phyloP scores from a whole-genome alignment of 2,888 invertebrate genomes.

The Acleris literana region DNA sequence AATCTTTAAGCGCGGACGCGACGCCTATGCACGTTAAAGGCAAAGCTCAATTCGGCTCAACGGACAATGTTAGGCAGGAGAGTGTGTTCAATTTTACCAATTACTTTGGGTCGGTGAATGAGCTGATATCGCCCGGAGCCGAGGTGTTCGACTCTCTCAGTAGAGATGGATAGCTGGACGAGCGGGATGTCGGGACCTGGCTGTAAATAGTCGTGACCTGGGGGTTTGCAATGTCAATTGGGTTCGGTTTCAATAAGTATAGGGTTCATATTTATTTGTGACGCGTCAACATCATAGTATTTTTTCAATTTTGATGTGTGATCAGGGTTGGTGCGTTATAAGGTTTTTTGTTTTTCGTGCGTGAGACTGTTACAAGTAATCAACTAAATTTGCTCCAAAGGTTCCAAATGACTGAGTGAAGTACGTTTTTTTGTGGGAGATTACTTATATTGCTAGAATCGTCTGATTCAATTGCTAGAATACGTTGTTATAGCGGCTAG shows the following conservation, averaged over 20 bases:
- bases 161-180: conserved; percentile 70
- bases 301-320: background rate
- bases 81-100: conserved; percentile 85
- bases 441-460: no score
- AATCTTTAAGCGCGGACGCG: conserved; percentile 70
- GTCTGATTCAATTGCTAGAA: no score
- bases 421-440: no score
- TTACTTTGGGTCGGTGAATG: conserved; percentile 84
- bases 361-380: no score
- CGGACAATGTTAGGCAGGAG: conserved; percentile 69
- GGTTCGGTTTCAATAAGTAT: background rate
- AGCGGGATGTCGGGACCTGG: conserved; percentile 69
- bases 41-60: conserved; percentile 74
- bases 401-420: no score
- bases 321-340: no score
- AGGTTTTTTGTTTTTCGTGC: no score
- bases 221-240: conserved; percentile 20
- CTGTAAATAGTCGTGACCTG: conserved; percentile 51
- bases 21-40: conserved; percentile 72
- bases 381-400: no score
- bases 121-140: conserved; percentile 83
- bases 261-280: conserved; percentile 6
- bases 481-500: no score
- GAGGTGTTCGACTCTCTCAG: conserved; percentile 83
- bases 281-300: background rate